These are phyloP conservation scores for Nothocercus julius DNA, from an alignment of 2,113 vertebrate species.

Conservation along the genomic window DNA sequence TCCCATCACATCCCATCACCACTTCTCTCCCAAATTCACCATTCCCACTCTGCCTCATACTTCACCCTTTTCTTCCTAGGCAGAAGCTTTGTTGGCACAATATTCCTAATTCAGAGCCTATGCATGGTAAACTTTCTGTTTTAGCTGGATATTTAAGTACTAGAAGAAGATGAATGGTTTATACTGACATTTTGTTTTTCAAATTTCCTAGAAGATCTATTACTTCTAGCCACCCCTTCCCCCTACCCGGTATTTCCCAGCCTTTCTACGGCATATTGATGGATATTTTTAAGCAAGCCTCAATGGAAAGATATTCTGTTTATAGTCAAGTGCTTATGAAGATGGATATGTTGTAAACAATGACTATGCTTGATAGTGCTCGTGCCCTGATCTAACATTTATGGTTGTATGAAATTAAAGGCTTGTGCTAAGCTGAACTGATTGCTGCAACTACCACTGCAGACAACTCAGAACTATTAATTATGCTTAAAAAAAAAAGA, in stretches of 20 bases:
- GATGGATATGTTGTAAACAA: conserved; percentile 66
- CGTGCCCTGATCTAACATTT: not conserved
- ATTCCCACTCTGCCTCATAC: not conserved
- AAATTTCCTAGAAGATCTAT: not conserved
- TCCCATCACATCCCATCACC: not conserved
- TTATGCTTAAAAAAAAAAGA: not conserved
- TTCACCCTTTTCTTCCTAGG: not conserved
- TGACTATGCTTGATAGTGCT: not conserved
- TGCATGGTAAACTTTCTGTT: not conserved
- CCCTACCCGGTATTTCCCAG: not conserved
- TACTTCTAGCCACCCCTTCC: not conserved
- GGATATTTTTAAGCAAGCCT: conserved; percentile 34
- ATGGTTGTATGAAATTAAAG: conserved; percentile 64
- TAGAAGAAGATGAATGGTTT: not conserved
- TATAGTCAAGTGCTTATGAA: conserved; percentile 47
- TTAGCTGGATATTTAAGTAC: not conserved
- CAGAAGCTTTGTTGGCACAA: not conserved
- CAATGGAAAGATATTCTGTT: conserved; percentile 30
- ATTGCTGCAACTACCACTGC: conserved; percentile 12
- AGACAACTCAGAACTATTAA: conserved; percentile 24
- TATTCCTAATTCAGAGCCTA: not conserved
- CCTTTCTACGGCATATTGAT: not conserved
- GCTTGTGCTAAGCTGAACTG: conserved; percentile 37
- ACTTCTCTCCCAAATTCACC: not conserved
- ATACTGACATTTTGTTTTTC: not conserved